These are phyloP conservation scores for Dicyrtomina minuta DNA, from an alignment of 2,888 invertebrate genomes.

Conservation along the genomic window DNA sequence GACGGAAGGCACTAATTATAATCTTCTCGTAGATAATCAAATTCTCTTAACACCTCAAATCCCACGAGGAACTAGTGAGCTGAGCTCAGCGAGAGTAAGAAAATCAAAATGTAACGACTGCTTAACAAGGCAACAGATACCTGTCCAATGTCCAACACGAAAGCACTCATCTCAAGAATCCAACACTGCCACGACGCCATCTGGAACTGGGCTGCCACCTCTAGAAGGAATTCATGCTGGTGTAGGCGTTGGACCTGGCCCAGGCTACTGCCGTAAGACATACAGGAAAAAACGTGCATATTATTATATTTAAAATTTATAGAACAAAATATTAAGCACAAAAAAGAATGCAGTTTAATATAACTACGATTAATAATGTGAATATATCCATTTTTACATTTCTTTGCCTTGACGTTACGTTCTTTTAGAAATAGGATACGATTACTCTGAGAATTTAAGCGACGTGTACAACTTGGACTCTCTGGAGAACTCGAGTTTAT, in stretches of 20 bases:
- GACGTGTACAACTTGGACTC: not conserved
- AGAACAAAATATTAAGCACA: too few relatives aligned
- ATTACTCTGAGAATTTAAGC: not conserved
- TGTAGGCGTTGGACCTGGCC: not conserved
- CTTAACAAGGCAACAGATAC: too few relatives aligned
- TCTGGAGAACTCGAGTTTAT: not conserved
- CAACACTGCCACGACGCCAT: constrained; percentile 7
- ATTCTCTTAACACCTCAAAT: not conserved
- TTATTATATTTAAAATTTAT: too few relatives aligned
- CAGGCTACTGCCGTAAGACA: not conserved
- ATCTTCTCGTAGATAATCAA: too few relatives aligned
- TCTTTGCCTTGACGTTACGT: too few relatives aligned
- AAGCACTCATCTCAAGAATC: constrained; percentile 4
- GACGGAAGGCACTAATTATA: too few relatives aligned
- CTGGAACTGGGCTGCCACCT: not conserved
- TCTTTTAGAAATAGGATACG: not conserved
- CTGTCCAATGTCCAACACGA: too few relatives aligned
- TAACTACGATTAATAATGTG: too few relatives aligned
- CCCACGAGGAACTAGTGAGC: constrained; percentile 2
- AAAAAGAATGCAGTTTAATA: too few relatives aligned
- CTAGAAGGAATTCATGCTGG: constrained; percentile 22
- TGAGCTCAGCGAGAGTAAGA: not conserved
- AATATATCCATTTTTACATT: too few relatives aligned
- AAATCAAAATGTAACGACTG: too few relatives aligned
- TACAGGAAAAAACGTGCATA: not conserved